These are phyloP conservation scores for Folsomia manolachei DNA, from an alignment of 2,888 invertebrate species.

Conservation along the genomic window DNA sequence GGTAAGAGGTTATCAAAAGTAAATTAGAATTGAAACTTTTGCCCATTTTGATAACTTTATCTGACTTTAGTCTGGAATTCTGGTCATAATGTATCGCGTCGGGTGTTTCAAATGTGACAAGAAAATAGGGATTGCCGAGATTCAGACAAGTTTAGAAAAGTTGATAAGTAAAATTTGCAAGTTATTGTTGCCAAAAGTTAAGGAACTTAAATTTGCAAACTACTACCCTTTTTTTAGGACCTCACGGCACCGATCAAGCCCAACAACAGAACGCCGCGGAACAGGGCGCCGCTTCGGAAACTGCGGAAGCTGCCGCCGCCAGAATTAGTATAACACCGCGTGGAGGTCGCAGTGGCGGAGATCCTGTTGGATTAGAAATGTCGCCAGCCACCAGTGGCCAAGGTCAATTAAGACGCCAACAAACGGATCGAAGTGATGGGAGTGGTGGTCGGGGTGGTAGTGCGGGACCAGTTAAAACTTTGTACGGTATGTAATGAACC, in stretches of 20 bases:
- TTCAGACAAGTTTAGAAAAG: slow-evolving; percentile 15
- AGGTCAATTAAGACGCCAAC: background rate
- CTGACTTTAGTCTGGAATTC: slow-evolving; percentile 25
- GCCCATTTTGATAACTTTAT: background rate
- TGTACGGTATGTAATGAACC: slow-evolving; percentile 15
- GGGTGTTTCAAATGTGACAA: slow-evolving; percentile 33
- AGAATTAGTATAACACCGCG: background rate
- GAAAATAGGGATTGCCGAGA: slow-evolving; percentile 18
- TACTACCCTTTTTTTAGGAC: background rate
- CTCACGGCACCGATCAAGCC: background rate
- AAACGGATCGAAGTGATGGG: background rate
- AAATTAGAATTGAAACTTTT: no score
- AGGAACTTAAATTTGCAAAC: no score
- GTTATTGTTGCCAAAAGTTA: no score
- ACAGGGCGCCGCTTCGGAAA: background rate
- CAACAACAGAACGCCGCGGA: background rate
- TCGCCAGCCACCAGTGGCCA: background rate
- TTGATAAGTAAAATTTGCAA: background rate
- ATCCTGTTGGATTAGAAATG: background rate
- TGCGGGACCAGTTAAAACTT: background rate
- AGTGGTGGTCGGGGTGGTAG: background rate
- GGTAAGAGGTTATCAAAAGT: slow-evolving; percentile 19
- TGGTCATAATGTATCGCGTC: slow-evolving; percentile 35
- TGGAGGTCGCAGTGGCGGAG: background rate
- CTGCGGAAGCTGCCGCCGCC: background rate